Evolutionary conservation across 2,113 vertebrate genomes (phyloP).

Genomic region (Antechinus stuartii): DNA sequence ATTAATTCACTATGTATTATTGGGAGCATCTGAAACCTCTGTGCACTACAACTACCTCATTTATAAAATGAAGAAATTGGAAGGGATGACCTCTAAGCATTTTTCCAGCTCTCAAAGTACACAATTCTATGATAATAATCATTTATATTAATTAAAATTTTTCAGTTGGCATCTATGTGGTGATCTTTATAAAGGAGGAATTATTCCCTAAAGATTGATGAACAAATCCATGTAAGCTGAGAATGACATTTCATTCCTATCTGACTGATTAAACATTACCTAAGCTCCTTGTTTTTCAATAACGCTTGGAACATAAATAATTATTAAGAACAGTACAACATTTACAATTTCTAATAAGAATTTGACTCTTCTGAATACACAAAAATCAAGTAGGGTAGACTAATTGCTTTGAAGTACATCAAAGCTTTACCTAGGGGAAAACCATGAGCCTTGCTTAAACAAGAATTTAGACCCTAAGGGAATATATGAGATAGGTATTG

Average conservation of each 20-base stretch:
- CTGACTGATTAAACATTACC: neutral
- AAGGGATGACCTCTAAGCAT: neutral
- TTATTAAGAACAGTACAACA: neutral
- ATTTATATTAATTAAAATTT: neutral
- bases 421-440: neutral
- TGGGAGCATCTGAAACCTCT: neutral
- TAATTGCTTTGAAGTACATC: neutral
- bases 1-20: neutral
- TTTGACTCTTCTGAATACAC: neutral
- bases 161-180: neutral
- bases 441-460: neutral
- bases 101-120: neutral
- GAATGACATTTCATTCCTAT: neutral
- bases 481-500: neutral
- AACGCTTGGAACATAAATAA: neutral
- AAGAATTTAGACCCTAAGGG: neutral
- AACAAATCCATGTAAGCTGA: neutral
- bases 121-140: neutral
- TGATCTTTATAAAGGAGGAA: neutral
- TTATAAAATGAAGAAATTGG: neutral
- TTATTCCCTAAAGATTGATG: neutral
- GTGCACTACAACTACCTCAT: neutral
- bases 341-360: neutral
- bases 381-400: neutral
- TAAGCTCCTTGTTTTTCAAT: neutral